These are phyloP conservation scores for Accipiter virgatus DNA, from an alignment of 2,113 vertebrate genomes.

Conservation along the genomic window DNA sequence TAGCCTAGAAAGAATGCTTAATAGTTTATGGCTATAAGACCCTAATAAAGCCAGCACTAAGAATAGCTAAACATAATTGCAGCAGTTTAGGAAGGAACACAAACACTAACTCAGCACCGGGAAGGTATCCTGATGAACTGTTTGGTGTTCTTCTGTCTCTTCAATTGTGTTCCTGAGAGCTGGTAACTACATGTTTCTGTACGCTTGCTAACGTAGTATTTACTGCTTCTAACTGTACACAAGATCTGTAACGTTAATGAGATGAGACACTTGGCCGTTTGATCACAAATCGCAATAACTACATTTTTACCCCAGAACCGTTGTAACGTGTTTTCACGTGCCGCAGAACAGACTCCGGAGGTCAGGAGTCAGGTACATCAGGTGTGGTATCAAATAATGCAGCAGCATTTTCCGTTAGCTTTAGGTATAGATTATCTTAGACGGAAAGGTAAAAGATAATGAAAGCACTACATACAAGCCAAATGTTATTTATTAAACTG, in stretches of 20 bases:
- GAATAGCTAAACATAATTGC: not conserved
- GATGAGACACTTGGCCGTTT: not conserved
- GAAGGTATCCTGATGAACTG: not conserved
- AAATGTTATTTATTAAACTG: not conserved
- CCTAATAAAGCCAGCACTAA: not conserved
- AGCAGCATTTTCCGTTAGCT: not conserved
- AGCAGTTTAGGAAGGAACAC: not conserved
- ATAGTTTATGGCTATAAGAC: not conserved
- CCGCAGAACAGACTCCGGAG: rapidly evolving
- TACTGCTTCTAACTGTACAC: constrained; percentile 43
- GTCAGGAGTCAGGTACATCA: not conserved
- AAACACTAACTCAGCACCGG: not conserved
- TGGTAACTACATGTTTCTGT: constrained; percentile 1
- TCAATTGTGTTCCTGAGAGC: not conserved
- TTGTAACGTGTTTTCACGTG: not conserved
- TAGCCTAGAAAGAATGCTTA: not conserved
- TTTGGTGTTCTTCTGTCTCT: not conserved
- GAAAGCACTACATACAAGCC: not conserved
- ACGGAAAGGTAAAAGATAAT: not conserved
- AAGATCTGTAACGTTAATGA: not conserved
- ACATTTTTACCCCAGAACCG: not conserved
- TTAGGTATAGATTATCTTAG: not conserved
- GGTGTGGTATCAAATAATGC: not conserved
- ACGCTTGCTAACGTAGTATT: not conserved
- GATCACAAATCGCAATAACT: not conserved